A percentile compares a stretch with the other conserved stretches of the same genome.
These are phyloP conservation scores for Poeciliopsis infans DNA, from an alignment of 2,797 vertebrate species.

Conservation along the genomic window DNA sequence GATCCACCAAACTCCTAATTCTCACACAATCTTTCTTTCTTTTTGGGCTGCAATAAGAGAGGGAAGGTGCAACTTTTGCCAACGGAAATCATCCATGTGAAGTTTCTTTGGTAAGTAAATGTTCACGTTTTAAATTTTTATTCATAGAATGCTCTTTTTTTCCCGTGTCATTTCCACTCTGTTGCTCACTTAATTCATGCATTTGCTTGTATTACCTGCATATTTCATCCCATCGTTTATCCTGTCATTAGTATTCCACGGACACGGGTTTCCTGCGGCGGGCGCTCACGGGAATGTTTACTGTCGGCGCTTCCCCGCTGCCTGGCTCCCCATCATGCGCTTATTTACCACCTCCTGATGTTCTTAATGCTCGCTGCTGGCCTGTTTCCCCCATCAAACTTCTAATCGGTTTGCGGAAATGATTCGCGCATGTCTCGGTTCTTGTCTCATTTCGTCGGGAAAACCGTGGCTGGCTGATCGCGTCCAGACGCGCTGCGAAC, in stretches of 20 bases:
- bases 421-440: neutral
- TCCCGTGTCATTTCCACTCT: neutral
- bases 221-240: constrained; percentile 38
- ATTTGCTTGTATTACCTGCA: constrained; percentile 13
- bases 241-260: constrained; percentile 82
- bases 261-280: constrained; percentile 75
- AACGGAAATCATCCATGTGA: constrained; percentile 30
- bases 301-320: constrained; percentile 40
- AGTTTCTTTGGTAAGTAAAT: constrained; percentile 63
- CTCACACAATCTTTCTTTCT: neutral
- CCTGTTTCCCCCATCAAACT: constrained; percentile 27
- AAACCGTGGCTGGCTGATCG: constrained; percentile 17
- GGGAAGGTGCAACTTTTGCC: constrained; percentile 55
- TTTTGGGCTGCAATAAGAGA: neutral
- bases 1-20: constrained; percentile 33
- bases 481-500: constrained; percentile 57
- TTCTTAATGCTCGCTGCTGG: neutral
- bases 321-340: constrained; percentile 26
- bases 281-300: constrained; percentile 59
- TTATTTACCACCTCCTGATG: constrained; percentile 13
- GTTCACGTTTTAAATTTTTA: neutral
- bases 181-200: neutral
- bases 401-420: constrained; percentile 32
- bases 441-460: neutral
- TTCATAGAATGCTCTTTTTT: neutral